Percentiles rank a stretch among this genome's conserved stretches.
Conservation (phyloP, 2,113 vertebrate species). For the Pollachius pollachius region DNA sequence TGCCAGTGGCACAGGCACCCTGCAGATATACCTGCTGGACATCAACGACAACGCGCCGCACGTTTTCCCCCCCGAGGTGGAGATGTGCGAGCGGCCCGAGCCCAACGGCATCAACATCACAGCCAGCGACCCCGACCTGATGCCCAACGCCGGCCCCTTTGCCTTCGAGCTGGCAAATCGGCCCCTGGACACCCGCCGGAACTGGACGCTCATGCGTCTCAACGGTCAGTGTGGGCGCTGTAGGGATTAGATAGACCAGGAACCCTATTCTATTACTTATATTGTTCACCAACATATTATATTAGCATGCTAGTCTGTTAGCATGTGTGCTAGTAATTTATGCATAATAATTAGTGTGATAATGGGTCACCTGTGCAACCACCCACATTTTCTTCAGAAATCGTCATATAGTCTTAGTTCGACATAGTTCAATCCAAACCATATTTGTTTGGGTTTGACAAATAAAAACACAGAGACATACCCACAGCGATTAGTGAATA, state of each 20-base stretch:
- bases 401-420: too few species aligned
- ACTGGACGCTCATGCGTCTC: slow-evolving; percentile 91
- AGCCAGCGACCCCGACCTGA: slow-evolving; percentile 87
- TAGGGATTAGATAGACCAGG: neutral
- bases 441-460: too few species aligned
- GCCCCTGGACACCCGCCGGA: slow-evolving; percentile 83
- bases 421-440: too few species aligned
- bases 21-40: slow-evolving; percentile 91
- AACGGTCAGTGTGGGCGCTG: slow-evolving; percentile 73
- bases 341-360: too few species aligned
- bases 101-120: slow-evolving; percentile 94
- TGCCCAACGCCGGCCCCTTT: slow-evolving; percentile 89
- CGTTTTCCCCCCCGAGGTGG: slow-evolving; percentile 90
- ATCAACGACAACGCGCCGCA: slow-evolving; percentile 95
- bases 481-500: too few species aligned
- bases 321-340: too few species aligned
- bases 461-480: too few species aligned
- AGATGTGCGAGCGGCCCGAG: slow-evolving; percentile 88
- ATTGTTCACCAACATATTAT: neutral
- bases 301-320: neutral
- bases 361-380: too few species aligned
- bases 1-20: slow-evolving; percentile 90
- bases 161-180: slow-evolving; percentile 87
- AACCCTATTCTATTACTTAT: neutral
- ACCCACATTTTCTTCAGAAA: too few species aligned